A percentile compares a stretch with the other conserved stretches of the same genome.
These are phyloP conservation scores for Vulpes ferrilata DNA, from an alignment of 2,113 vertebrate species.

Conservation along the genomic window DNA sequence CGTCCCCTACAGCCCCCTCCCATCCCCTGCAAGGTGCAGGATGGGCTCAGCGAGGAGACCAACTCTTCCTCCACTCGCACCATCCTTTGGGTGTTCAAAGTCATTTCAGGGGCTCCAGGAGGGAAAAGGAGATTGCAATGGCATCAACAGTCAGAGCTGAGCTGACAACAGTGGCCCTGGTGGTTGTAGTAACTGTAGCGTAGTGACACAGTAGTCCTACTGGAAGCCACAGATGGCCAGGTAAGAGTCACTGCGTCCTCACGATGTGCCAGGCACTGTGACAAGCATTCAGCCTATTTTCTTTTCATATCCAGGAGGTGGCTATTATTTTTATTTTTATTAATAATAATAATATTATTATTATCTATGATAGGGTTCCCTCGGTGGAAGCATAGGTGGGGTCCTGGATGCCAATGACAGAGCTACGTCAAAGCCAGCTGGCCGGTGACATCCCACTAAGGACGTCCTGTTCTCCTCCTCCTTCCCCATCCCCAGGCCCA, in stretches of 20 bases:
- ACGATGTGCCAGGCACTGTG: neutral
- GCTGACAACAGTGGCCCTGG: fast-evolving
- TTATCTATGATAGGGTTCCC: neutral
- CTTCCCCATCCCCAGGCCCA: no score
- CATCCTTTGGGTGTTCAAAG: neutral
- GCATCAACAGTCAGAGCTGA: neutral
- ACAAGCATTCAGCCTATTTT: neutral
- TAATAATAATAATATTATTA: no score
- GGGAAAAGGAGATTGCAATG: slow-evolving; percentile 49
- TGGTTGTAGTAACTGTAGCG: neutral
- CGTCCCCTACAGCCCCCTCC: neutral
- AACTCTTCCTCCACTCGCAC: neutral
- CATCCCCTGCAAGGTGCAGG: neutral
- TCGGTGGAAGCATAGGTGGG: neutral
- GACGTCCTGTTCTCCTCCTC: neutral
- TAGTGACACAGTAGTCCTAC: neutral
- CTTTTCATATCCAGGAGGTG: neutral
- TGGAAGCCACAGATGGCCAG: neutral
- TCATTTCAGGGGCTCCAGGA: slow-evolving; percentile 26
- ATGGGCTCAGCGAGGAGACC: neutral
- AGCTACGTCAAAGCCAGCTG: neutral
- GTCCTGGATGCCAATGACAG: neutral
- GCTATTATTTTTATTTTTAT: neutral
- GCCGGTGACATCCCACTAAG: neutral
- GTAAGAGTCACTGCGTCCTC: fast-evolving